phyloP scores from a whole-genome alignment of 1,140 invertebrate species.

The Agrypnia vestita region DNA sequence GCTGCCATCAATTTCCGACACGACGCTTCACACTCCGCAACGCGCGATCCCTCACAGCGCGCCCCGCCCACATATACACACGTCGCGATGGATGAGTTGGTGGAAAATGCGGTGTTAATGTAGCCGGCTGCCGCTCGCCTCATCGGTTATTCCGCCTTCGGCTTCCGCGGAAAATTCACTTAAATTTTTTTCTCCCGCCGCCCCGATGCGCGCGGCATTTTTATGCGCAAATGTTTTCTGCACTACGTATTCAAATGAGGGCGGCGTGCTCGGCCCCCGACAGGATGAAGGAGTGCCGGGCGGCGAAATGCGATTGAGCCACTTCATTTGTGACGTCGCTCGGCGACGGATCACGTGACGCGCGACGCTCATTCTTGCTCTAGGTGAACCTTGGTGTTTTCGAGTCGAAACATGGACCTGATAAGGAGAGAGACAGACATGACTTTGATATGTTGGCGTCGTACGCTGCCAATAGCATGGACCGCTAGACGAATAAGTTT shows the following conservation, averaged over 20 bases:
- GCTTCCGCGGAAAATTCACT: conserved; percentile 31
- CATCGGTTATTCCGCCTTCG: conserved; percentile 21
- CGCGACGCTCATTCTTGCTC: no score
- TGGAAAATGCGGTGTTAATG: neutral
- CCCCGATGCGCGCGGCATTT: conserved; percentile 45
- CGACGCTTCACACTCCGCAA: neutral
- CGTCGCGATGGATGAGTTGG: neutral
- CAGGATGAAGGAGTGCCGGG: neutral
- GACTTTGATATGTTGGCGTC: no score
- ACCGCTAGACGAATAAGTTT: no score
- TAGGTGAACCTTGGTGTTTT: no score
- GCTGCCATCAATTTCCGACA: neutral
- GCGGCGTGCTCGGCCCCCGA: conserved; percentile 22
- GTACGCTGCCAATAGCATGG: no score
- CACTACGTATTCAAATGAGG: conserved; percentile 51
- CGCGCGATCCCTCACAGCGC: neutral
- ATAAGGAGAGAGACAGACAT: no score
- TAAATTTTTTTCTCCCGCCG: conserved; percentile 46
- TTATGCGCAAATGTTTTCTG: conserved; percentile 52
- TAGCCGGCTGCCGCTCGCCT: neutral
- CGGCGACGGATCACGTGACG: no score
- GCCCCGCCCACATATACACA: neutral
- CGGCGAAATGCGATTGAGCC: no score
- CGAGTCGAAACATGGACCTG: no score
- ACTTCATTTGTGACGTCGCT: no score